phyloP scores from a whole-genome alignment of 1,140 invertebrate species.

The Drosophila neocordata region DNA sequence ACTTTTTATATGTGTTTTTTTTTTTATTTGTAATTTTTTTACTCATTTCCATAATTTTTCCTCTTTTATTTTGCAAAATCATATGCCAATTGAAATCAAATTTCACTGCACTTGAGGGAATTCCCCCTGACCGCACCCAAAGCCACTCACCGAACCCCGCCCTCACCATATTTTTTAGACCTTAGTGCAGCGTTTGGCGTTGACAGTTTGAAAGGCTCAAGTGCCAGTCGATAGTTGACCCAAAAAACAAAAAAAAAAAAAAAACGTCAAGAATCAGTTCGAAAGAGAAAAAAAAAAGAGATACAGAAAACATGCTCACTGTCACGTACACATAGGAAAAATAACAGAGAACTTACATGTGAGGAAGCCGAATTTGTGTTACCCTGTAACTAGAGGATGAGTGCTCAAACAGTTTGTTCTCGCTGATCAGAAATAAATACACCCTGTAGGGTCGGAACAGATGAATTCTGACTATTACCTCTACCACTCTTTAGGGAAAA shows the following conservation, averaged over 20 bases:
- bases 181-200: conserved; percentile 33
- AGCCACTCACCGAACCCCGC: conserved; percentile 55
- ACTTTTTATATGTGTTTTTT: neutral
- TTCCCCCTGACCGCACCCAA: conserved; percentile 27
- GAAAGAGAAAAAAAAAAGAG: conserved; percentile 30
- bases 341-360: neutral
- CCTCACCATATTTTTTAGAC: conserved; percentile 46
- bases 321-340: conserved; percentile 43
- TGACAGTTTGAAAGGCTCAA: conserved; percentile 69
- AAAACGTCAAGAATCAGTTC: conserved; percentile 1
- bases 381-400: neutral
- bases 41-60: conserved; percentile 12
- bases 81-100: conserved; percentile 79
- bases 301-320: conserved; percentile 39
- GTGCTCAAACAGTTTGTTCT: too few species aligned
- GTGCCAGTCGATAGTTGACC: conserved; percentile 75
- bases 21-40: neutral
- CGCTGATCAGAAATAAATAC: neutral
- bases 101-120: conserved; percentile 66
- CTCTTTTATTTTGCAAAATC: conserved; percentile 46
- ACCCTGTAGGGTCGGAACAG: neutral
- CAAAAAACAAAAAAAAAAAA: conserved; percentile 43
- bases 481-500: neutral
- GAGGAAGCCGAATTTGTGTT: conserved; percentile 7
- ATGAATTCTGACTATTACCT: neutral